Conservation (phyloP, 2,797 vertebrate species). For the Apodemus agrarius region DNA sequence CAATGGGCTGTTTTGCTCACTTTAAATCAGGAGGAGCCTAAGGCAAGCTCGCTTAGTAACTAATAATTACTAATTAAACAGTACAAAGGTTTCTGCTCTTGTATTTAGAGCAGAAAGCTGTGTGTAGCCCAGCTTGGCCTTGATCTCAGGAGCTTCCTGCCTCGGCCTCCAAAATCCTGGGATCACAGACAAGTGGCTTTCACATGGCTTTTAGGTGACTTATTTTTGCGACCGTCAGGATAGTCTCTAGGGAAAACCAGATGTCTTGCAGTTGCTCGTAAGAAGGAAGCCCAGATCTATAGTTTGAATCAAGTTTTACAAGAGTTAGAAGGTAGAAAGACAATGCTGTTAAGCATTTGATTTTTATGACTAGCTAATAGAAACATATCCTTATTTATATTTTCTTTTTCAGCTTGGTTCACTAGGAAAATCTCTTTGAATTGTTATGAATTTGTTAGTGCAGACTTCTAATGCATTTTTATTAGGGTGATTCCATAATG, state of each 20-base stretch:
- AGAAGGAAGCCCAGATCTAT: background rate
- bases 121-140: background rate
- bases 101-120: background rate
- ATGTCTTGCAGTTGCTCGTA: background rate
- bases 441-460: background rate
- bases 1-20: background rate
- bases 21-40: background rate
- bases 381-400: background rate
- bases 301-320: background rate
- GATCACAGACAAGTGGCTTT: background rate
- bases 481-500: background rate
- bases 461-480: background rate
- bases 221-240: background rate
- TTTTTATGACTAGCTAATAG: background rate
- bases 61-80: background rate
- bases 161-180: background rate
- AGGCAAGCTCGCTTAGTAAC: background rate
- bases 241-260: background rate
- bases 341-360: background rate
- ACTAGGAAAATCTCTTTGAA: slow-evolving; percentile 1
- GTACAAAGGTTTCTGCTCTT: background rate
- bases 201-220: background rate
- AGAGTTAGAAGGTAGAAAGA: background rate
- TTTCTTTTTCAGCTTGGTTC: background rate
- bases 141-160: background rate